Evolutionary conservation across 2,888 invertebrate species (phyloP).

Genomic region (Bursaphelenchus okinawaensis): DNA sequence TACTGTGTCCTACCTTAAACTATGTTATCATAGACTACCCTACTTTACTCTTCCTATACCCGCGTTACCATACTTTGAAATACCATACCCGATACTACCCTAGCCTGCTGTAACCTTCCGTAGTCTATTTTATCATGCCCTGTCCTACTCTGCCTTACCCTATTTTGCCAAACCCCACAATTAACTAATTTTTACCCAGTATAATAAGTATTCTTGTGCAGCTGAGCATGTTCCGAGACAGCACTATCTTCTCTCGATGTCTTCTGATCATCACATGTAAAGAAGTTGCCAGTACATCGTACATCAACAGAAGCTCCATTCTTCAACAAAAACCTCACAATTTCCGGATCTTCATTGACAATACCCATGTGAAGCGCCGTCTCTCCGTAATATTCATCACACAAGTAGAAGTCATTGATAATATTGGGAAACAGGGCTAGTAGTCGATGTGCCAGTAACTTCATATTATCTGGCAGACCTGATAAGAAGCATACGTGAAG

Average conservation of each 20-base stretch:
- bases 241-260: conserved; percentile 74
- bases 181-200: conserved; percentile 66
- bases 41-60: no score
- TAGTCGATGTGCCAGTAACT: conserved; percentile 81
- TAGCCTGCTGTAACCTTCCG: no score
- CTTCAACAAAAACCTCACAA: conserved; percentile 89
- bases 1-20: no score
- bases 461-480: conserved; percentile 49
- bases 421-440: conserved; percentile 85
- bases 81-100: no score
- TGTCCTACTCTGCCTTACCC: neutral
- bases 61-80: no score
- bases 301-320: conserved; percentile 78
- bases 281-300: conserved; percentile 79
- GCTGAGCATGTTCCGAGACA: conserved; percentile 82
- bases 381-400: conserved; percentile 53
- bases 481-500: conserved; percentile 60
- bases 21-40: no score
- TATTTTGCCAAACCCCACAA: neutral
- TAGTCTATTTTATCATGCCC: no score
- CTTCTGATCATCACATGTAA: conserved; percentile 96
- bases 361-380: conserved; percentile 81
- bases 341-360: conserved; percentile 93
- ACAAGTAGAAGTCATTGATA: conserved; percentile 64
- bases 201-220: conserved; percentile 76